Evolutionary conservation across 1,140 invertebrate species (phyloP), one percentile per base, ranked within the genome.

Genomic region (Macrobrachium nipponense): DNA sequence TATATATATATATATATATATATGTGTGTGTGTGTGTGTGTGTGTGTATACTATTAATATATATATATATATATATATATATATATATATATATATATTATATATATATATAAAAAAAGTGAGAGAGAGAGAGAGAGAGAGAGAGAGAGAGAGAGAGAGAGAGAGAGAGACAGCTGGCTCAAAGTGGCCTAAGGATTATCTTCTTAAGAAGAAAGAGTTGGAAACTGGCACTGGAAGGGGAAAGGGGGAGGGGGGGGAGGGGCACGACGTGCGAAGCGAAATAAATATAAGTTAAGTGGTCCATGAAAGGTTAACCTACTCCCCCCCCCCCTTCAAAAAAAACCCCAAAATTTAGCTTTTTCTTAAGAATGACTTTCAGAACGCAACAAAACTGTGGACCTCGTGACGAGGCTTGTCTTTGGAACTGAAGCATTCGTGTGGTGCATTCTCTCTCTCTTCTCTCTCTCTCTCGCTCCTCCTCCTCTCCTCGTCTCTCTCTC

Each of bases 61-160:
- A 36, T 36, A 36, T 36, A 36, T 36, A 36, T 36, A 36, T 36
- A 36, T 36, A 36, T 36, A 36, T 36, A 36, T 36, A 36, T 36
- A 36, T 36, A 36, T 36, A 36, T 36, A 36, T 36, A 36, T 36
- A 36, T 62, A 36, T 36, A 36, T 36, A 36, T 36, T 36, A 36
- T 36, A 36, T 36, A 36, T 36, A 36, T 36, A 36, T 36, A 36
- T 1, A 36, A 20, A 60, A 51, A 61, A 51, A n/a, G 36, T 4
- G 68, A 72, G 23, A 27, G 17, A 72, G 17, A 72, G 23, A 72
- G 23, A 23, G 68, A 72, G 68, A 72, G 68, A 72, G 68, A 72
- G 68, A 36, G 68, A 72, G 68, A 72, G 68, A 72, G 68, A 72
- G 68, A 60, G 77, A 60, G n/a, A 60, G 77, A 60, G 51, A 60